Evolutionary conservation across 2,113 vertebrate species (phyloP).

Genomic region (Triplophysa dalaica): DNA sequence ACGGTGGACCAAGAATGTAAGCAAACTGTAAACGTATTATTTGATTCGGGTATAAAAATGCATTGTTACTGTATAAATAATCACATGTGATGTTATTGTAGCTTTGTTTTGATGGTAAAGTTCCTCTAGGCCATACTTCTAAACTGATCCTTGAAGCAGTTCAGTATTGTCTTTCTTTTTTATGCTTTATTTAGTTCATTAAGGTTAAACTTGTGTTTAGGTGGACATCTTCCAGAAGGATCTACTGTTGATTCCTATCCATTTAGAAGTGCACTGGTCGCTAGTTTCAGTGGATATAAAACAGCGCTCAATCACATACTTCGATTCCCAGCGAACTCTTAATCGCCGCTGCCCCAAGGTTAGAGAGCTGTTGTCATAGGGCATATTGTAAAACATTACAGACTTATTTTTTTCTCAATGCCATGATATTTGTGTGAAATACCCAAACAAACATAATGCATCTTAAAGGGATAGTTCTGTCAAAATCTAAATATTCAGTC

Average conservation of each 20-base stretch:
- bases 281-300: slow-evolving; percentile 87
- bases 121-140: background rate
- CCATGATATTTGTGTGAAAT: background rate
- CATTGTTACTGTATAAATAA: background rate
- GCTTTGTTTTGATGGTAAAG: too few species aligned
- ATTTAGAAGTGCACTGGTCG: slow-evolving; percentile 93
- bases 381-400: background rate
- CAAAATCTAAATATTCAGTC: too few species aligned
- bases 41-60: background rate
- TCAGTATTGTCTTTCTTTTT: background rate
- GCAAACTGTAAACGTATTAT: slow-evolving; percentile 43
- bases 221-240: slow-evolving; percentile 94
- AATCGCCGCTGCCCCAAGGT: slow-evolving; percentile 93
- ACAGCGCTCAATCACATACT: slow-evolving; percentile 83
- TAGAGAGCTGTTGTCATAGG: background rate
- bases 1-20: slow-evolving; percentile 93
- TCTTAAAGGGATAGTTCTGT: too few species aligned
- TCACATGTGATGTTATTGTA: too few species aligned
- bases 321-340: slow-evolving; percentile 90
- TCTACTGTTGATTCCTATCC: slow-evolving; percentile 88
- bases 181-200: background rate
- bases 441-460: background rate
- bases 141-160: background rate
- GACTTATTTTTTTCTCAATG: background rate
- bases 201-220: slow-evolving; percentile 60